Conservation (phyloP, 2,888 invertebrate species). For the Synergus umbraculus region DNA sequence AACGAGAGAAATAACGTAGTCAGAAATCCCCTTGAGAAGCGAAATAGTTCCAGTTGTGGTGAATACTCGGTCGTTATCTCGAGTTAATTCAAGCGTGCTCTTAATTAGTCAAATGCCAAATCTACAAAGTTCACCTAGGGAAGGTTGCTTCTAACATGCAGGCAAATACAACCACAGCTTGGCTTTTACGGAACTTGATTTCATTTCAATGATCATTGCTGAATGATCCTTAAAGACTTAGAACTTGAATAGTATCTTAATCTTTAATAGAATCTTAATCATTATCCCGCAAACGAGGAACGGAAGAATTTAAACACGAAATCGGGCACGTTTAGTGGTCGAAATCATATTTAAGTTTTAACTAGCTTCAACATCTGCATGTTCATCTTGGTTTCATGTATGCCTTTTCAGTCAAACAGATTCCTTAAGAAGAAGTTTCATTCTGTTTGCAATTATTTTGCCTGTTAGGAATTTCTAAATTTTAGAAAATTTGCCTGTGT, state of each 20-base stretch:
- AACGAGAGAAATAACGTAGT: slow-evolving; percentile 46
- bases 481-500: no score
- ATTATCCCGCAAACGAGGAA: background rate
- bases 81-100: slow-evolving; percentile 64
- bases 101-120: slow-evolving; percentile 58
- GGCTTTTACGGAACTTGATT: slow-evolving; percentile 13
- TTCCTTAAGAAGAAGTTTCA: no score
- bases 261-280: background rate
- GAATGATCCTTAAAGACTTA: background rate
- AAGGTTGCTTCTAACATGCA: slow-evolving; percentile 5
- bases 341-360: no score
- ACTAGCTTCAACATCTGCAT: no score
- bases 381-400: no score
- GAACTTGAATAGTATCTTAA: no score
- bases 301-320: background rate
- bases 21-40: slow-evolving; percentile 39
- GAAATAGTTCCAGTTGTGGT: slow-evolving; percentile 46
- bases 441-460: no score
- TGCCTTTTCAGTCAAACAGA: no score
- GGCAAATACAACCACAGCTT: slow-evolving; percentile 27
- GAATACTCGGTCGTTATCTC: slow-evolving; percentile 58
- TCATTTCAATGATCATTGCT: background rate
- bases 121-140: slow-evolving; percentile 39
- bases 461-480: background rate
- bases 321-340: background rate